Percentiles rank a stretch among this genome's conserved stretches.
phyloP scores from a whole-genome alignment of 2,113 vertebrate genomes.

The Peucedramus taeniatus region DNA sequence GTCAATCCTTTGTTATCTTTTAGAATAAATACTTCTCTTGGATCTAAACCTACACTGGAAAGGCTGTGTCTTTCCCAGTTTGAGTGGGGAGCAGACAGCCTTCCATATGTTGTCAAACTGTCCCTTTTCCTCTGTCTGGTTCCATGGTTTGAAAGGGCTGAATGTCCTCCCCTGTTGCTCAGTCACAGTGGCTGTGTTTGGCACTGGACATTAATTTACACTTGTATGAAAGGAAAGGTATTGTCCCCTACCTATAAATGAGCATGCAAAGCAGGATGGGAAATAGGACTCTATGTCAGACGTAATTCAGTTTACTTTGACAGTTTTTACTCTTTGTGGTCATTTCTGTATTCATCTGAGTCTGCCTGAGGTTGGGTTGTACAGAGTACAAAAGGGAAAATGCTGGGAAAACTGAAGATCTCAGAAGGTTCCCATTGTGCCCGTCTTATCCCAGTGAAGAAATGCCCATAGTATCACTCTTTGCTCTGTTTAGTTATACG shows the following conservation, averaged over 20 bases:
- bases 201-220: background rate
- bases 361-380: background rate
- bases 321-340: background rate
- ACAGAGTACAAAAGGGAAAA: background rate
- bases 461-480: background rate
- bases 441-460: background rate
- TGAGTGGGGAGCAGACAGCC: background rate
- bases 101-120: background rate
- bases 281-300: background rate
- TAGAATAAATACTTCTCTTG: slow-evolving; percentile 32
- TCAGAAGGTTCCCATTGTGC: background rate
- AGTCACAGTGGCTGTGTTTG: background rate
- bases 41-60: background rate
- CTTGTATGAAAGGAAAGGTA: background rate
- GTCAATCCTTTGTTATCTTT: background rate
- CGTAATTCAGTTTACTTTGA: background rate
- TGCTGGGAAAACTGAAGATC: background rate
- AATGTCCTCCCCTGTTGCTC: background rate
- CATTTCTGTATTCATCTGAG: background rate
- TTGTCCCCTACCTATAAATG: background rate
- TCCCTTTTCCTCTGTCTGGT: background rate
- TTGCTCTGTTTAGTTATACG: background rate
- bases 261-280: background rate
- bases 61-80: background rate
- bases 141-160: background rate